Evolutionary conservation across 1,140 invertebrate genomes (phyloP).

Genomic region (Hirudo medicinalis): DNA sequence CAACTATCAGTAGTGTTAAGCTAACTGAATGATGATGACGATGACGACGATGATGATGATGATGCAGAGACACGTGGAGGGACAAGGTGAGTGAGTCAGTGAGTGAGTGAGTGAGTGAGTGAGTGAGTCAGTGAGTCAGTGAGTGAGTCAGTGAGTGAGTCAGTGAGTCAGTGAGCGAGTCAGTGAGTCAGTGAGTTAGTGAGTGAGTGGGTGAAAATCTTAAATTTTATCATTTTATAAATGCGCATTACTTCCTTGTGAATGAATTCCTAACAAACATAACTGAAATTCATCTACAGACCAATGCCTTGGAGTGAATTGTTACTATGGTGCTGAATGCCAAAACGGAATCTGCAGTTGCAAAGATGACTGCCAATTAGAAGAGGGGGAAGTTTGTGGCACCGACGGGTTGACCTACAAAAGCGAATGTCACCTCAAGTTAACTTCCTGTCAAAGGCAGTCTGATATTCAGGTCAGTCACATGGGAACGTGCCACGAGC

Average conservation of each 20-base stretch:
- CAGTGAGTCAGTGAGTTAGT: constrained; percentile 1
- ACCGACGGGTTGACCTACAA: constrained; percentile 66
- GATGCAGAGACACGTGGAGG: too few relatives aligned
- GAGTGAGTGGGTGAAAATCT: constrained; percentile 7
- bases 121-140: not conserved
- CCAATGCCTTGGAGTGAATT: not conserved
- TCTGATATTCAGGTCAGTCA: constrained; percentile 46
- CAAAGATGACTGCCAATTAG: not conserved
- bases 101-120: constrained; percentile 3
- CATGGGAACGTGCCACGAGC: constrained; percentile 21
- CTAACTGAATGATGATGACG: too few relatives aligned
- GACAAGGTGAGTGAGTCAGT: not conserved
- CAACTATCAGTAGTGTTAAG: too few relatives aligned
- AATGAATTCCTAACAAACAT: not conserved
- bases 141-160: constrained; percentile 1
- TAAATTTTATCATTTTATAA: too few relatives aligned
- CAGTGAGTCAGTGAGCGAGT: constrained; percentile 2
- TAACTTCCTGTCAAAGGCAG: constrained; percentile 61
- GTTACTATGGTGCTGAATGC: constrained; percentile 5
- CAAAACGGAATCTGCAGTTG: not conserved
- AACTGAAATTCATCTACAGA: not conserved
- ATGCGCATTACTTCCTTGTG: too few relatives aligned
- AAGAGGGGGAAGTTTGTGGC: constrained; percentile 54
- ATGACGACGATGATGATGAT: too few relatives aligned
- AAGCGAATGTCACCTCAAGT: constrained; percentile 72